Evolutionary conservation across 2,113 vertebrate species (phyloP).

Genomic region (Gadus chalcogrammus): DNA sequence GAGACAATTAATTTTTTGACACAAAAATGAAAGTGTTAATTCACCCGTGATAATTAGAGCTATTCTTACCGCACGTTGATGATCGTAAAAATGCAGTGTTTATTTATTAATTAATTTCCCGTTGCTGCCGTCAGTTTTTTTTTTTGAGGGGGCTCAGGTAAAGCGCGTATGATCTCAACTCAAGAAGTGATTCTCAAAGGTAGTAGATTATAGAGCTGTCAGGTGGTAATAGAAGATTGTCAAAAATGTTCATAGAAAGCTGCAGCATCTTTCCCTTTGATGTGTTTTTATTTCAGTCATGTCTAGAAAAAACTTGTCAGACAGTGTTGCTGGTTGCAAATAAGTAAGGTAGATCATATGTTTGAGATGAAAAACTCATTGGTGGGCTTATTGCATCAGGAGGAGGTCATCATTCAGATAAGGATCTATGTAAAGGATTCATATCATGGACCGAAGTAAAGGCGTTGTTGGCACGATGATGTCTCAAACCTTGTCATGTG

Average conservation of each 20-base stretch:
- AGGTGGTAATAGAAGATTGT: slow-evolving; percentile 65
- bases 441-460: too few species aligned
- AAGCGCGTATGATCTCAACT: slow-evolving; percentile 67
- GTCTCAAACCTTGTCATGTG: neutral
- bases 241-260: slow-evolving; percentile 60
- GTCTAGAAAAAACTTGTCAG: slow-evolving; percentile 35
- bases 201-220: slow-evolving; percentile 67
- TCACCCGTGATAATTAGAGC: slow-evolving; percentile 77
- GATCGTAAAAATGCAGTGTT: slow-evolving; percentile 67
- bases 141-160: slow-evolving; percentile 45
- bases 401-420: too few species aligned
- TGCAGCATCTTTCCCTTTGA: slow-evolving; percentile 55
- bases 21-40: slow-evolving; percentile 75
- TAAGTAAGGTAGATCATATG: slow-evolving; percentile 19
- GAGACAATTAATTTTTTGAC: slow-evolving; percentile 76
- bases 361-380: neutral
- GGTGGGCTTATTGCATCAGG: too few species aligned
- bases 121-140: slow-evolving; percentile 41
- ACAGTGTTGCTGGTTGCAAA: slow-evolving; percentile 11
- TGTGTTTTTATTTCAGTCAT: slow-evolving; percentile 43
- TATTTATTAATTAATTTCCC: slow-evolving; percentile 70
- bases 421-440: too few species aligned
- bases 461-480: too few species aligned
- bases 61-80: slow-evolving; percentile 72
- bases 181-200: slow-evolving; percentile 67